A percentile compares a stretch with the other conserved stretches of the same genome.
Conservation (phyloP, 2,797 vertebrate species). For the Danio jaintianensis region DNA sequence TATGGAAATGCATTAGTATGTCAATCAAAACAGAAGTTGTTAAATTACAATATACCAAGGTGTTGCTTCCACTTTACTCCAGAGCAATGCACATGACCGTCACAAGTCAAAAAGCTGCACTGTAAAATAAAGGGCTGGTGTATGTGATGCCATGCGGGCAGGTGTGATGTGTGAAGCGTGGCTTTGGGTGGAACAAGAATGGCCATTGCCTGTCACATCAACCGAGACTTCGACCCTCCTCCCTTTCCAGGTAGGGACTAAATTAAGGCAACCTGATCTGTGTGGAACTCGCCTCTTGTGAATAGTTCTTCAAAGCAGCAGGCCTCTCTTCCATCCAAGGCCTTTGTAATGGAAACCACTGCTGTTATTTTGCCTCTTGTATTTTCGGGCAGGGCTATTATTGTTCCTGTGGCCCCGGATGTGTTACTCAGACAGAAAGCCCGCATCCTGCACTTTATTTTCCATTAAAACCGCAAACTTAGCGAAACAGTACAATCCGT, state of each 20-base stretch:
- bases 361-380: slow-evolving; percentile 69
- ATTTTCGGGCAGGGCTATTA: slow-evolving; percentile 73
- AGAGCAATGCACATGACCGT: neutral
- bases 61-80: neutral
- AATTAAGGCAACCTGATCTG: slow-evolving; percentile 63
- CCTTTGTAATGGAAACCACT: slow-evolving; percentile 71
- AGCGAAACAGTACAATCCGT: slow-evolving; percentile 59
- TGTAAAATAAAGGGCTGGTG: neutral
- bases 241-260: slow-evolving; percentile 59
- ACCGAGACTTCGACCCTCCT: slow-evolving; percentile 58
- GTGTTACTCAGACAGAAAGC: slow-evolving; percentile 69
- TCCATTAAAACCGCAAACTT: slow-evolving; percentile 58
- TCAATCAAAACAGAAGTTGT: neutral
- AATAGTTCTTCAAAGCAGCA: slow-evolving; percentile 61
- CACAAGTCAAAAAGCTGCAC: neutral
- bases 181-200: slow-evolving; percentile 50
- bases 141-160: slow-evolving; percentile 50
- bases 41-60: neutral
- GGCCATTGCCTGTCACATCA: slow-evolving; percentile 57
- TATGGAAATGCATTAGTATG: neutral
- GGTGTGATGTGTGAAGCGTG: slow-evolving; percentile 48
- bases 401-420: slow-evolving; percentile 67
- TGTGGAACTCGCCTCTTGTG: slow-evolving; percentile 59
- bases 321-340: slow-evolving; percentile 52
- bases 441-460: slow-evolving; percentile 68